Evolutionary conservation across 2,797 vertebrate genomes (phyloP), one percentile per base, ranked within the genome.

Genomic region (Molossus alvarezi): DNA sequence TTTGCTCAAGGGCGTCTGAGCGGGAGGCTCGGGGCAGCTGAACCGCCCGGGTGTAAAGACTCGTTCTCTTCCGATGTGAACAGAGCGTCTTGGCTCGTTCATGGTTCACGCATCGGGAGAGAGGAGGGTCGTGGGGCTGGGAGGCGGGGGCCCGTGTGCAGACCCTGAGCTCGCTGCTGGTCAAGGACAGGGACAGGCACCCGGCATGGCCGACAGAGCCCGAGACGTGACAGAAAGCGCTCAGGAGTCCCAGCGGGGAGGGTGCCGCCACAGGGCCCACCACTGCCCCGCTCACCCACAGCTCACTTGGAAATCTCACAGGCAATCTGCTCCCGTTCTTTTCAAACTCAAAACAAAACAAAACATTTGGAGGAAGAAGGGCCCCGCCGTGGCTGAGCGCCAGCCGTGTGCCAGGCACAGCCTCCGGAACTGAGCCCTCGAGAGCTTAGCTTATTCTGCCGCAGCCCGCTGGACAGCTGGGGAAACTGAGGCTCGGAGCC

Each of bases 1-100:
- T 45, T 79, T 77, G 8, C 88, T 95, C 81, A 77, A 96, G 92
- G 72, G 79, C 73, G 72, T 89, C 87, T 95, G 76, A 72, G 71
- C 92, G 76, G 69, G 14, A 9, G 21, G 23, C 65, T 57, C 65
- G 0, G 14, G 9, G 48, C 73, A 14, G 14, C 51, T 57, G 23
- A 33, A 86, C 57, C 6, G 81, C 14, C 64, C 57, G 62, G 21
- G 8, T 37, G 58, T 18, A 45, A 37, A 55, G 82, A 14, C 20
- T 2, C 94, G 14, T 88, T 86, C 58, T 41, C 81, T 53, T 23
- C 89, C 73, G 90, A 75, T 3, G 1, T 0, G 55, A n/a, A 23
- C 29, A 6, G 41, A 72, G 62, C 57, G 0, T n/a, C 65, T 51
- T 45, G 1, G 11, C 11, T 0, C 91, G 90, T 7, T 25, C 69